A percentile compares a stretch with the other conserved stretches of the same genome.
Conservation (phyloP, 2,797 vertebrate species). For the Okamejei kenojei region DNA sequence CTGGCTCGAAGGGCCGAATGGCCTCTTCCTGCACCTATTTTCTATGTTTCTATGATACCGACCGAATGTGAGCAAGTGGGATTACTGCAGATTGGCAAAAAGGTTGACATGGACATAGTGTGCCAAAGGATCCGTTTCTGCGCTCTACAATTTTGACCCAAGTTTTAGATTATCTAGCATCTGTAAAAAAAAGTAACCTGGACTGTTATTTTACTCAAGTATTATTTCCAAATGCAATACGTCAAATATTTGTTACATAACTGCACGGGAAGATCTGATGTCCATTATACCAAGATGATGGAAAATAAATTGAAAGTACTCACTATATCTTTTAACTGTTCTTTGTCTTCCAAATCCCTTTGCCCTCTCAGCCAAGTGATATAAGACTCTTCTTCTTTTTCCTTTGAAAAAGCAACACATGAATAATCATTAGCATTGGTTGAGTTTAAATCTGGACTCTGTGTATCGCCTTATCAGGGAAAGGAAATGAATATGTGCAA, state of each 20-base stretch:
- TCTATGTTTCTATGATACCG: too few species aligned
- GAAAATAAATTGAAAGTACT: conserved; percentile 41
- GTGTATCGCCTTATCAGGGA: not conserved
- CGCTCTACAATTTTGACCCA: too few species aligned
- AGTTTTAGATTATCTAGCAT: too few species aligned
- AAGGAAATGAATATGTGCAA: not conserved
- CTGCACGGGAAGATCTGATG: not conserved
- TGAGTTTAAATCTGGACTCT: not conserved
- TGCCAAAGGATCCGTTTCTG: too few species aligned
- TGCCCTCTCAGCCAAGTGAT: conserved; percentile 81
- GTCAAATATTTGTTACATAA: not conserved
- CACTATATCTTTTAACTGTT: conserved; percentile 73
- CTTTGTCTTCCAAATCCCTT: conserved; percentile 52
- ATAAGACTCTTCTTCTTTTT: conserved; percentile 70
- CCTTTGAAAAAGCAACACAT: conserved; percentile 52
- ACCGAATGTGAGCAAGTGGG: too few species aligned
- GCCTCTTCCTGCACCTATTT: too few species aligned
- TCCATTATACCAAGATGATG: not conserved
- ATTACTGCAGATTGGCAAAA: too few species aligned
- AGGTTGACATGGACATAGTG: too few species aligned
- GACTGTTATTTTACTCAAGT: too few species aligned
- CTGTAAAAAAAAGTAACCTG: too few species aligned
- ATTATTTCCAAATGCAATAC: not conserved
- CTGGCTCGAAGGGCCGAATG: too few species aligned
- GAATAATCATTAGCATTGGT: not conserved